Conservation (phyloP, 2,113 vertebrate genomes). For the Camelus dromedarius region DNA sequence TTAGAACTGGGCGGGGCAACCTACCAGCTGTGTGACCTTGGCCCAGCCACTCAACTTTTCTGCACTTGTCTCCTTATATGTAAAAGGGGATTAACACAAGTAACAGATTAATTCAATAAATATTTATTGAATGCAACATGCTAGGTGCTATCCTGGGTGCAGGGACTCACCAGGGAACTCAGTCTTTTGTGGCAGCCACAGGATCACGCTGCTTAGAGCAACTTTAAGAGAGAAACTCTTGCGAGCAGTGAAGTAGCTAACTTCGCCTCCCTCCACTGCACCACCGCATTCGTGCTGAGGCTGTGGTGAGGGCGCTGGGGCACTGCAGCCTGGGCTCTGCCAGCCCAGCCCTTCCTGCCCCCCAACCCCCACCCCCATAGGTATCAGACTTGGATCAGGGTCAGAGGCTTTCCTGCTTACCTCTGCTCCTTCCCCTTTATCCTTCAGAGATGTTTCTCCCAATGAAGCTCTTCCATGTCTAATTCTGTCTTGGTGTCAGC, state of each 20-base stretch:
- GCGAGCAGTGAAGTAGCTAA: neutral
- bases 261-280: neutral
- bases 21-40: neutral
- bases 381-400: neutral
- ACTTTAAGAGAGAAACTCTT: neutral
- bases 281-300: rapidly evolving
- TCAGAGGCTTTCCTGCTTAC: neutral
- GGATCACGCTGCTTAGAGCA: neutral
- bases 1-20: neutral
- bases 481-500: neutral
- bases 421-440: neutral
- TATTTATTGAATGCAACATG: neutral
- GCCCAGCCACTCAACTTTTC: neutral
- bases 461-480: neutral
- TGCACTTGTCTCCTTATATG: neutral
- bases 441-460: neutral
- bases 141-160: neutral
- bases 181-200: neutral
- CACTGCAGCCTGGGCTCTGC: neutral
- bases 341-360: neutral
- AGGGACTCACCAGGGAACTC: neutral
- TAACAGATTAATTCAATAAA: neutral
- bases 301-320: neutral
- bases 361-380: neutral
- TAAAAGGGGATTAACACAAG: neutral